These are phyloP conservation scores for Synaphobranchus kaupii DNA, from an alignment of 2,797 vertebrate species.

Conservation along the genomic window DNA sequence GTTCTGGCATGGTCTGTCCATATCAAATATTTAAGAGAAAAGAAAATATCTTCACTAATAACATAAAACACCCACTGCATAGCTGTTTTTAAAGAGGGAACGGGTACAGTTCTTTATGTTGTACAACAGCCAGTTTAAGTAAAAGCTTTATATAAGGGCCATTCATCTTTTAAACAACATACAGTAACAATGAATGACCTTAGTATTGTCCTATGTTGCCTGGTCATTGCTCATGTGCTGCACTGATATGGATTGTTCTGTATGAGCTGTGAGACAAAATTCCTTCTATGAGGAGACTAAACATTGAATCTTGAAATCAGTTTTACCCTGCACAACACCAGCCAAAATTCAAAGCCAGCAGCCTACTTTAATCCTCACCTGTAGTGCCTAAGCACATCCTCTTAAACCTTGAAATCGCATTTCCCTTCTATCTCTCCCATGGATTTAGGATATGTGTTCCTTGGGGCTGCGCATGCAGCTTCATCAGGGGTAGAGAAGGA, in stretches of 20 bases:
- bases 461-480: background rate
- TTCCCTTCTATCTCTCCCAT: background rate
- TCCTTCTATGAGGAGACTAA: background rate
- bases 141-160: slow-evolving; percentile 8
- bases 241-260: background rate
- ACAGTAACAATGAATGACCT: background rate
- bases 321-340: background rate
- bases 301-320: background rate
- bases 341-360: background rate
- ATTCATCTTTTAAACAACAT: background rate
- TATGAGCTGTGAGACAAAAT: background rate
- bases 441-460: background rate
- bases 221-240: slow-evolving; percentile 10
- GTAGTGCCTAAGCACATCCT: background rate
- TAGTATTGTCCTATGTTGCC: slow-evolving; percentile 2
- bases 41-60: background rate
- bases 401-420: background rate
- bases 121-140: background rate
- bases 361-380: background rate
- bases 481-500: background rate
- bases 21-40: background rate
- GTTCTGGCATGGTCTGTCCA: background rate
- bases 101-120: background rate
- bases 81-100: background rate
- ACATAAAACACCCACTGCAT: background rate